phyloP scores from a whole-genome alignment of 2,797 vertebrate species.

The Xenopus petersii region DNA sequence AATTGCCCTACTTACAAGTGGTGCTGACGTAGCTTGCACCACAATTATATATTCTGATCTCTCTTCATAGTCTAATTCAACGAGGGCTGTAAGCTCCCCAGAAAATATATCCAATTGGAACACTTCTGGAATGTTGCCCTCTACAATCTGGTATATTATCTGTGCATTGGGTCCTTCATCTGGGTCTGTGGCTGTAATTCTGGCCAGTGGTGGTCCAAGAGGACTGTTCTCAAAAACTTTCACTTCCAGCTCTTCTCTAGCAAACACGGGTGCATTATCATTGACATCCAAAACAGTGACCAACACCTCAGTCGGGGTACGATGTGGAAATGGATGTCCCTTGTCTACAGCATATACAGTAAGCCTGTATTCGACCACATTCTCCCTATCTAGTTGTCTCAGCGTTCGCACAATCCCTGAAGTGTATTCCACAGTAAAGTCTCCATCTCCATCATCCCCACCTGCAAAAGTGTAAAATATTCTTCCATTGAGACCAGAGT shows the following conservation, averaged over 20 bases:
- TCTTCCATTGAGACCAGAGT: slow-evolving; percentile 87
- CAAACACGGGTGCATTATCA: slow-evolving; percentile 92
- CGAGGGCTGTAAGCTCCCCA: slow-evolving; percentile 85
- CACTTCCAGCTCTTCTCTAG: slow-evolving; percentile 90
- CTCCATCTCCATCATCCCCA: slow-evolving; percentile 87
- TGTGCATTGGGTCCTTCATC: slow-evolving; percentile 95
- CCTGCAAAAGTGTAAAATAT: slow-evolving; percentile 95
- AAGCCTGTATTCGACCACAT: slow-evolving; percentile 80
- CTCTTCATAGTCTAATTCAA: slow-evolving; percentile 88
- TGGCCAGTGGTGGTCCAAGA: slow-evolving; percentile 86
- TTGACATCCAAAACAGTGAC: slow-evolving; percentile 89
- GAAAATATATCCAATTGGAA: slow-evolving; percentile 97
- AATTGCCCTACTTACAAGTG: slow-evolving; percentile 89
- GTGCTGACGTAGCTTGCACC: slow-evolving; percentile 93
- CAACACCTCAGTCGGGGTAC: slow-evolving; percentile 80
- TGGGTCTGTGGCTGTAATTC: slow-evolving; percentile 86
- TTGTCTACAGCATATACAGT: slow-evolving; percentile 87
- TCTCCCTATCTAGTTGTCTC: slow-evolving; percentile 88
- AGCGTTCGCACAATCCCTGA: slow-evolving; percentile 88
- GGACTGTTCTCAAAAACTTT: slow-evolving; percentile 94
- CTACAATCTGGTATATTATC: slow-evolving; percentile 97
- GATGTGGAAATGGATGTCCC: slow-evolving; percentile 76
- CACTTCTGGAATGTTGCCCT: slow-evolving; percentile 94
- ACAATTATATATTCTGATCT: slow-evolving; percentile 88
- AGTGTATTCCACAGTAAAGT: slow-evolving; percentile 94